Evolutionary conservation across 2,888 invertebrate genomes (phyloP), one percentile per base, ranked within the genome.

Genomic region (Lithosia quadra): DNA sequence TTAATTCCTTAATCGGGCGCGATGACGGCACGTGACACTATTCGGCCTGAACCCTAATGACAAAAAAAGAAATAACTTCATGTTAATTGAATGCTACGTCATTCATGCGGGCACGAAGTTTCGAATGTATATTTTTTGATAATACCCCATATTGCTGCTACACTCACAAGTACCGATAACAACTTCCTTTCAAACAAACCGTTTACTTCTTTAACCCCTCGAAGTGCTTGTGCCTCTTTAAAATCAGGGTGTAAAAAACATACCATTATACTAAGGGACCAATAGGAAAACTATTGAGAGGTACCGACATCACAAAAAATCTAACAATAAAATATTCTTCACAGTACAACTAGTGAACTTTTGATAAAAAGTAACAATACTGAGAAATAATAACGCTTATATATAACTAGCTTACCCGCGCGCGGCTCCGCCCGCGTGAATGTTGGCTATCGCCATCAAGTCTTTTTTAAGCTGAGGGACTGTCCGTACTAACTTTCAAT

Each of bases 361-460:
- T 18, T 56, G 18, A 67, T 61, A 67, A 67, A 67, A 70, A 55
- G 24, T 43, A 65, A 69, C 59, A 65, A 66, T 65, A 56, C 55
- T 22, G 55, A 21, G 63, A 55, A 57, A 57, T 3, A 57, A 34
- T 8, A 34, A 63, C 53, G 55, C 1, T 34, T 28, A 55, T 49
- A n/a, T 7, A 55, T n/a, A n/a, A n/a, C n/a, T n/a, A n/a, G n/a
- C n/a, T n/a, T n/a, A n/a, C n/a, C n/a, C n/a, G n/a, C n/a, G n/a
- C n/a, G n/a, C n/a, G n/a, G n/a, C n/a, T n/a, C n/a, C n/a, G n/a
- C n/a, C n/a, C n/a, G n/a, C n/a, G n/a, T n/a, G n/a, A n/a, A n/a
- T n/a, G n/a, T n/a, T n/a, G n/a, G n/a, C n/a, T n/a, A n/a, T n/a
- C n/a, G n/a, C n/a, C n/a, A n/a, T n/a, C n/a, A n/a, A n/a, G n/a